Percentiles rank a stretch among this genome's conserved stretches.
Conservation (phyloP, 1,140 invertebrate species). For the Listronotus bonariensis region DNA sequence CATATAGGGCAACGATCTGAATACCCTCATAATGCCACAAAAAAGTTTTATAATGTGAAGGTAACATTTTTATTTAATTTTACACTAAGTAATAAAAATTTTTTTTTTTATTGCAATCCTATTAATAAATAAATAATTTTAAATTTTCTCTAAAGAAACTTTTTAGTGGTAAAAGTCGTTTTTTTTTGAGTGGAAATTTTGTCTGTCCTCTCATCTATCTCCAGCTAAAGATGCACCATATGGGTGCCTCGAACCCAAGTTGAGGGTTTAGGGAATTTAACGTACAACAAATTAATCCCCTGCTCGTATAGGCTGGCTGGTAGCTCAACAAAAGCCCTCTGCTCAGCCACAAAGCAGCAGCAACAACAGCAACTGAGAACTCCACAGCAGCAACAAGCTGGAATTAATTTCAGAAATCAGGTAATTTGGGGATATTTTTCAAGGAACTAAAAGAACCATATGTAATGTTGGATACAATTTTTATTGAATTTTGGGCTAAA, state of each 20-base stretch:
- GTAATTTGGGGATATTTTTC: not conserved
- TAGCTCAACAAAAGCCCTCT: constrained; percentile 23
- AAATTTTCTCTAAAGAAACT: not conserved
- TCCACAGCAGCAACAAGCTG: constrained; percentile 14
- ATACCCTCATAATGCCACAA: not conserved
- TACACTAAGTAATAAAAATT: no score
- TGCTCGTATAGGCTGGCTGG: constrained; percentile 45
- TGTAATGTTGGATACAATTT: no score
- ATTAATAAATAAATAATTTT: no score
- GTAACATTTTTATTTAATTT: not conserved
- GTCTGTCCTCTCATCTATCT: constrained; percentile 35
- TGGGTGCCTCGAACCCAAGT: constrained; percentile 45
- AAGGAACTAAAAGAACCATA: no score
- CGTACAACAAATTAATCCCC: constrained; percentile 44
- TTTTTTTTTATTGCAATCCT: no score
- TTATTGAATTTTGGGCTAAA: no score
- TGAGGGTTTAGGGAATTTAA: constrained; percentile 48
- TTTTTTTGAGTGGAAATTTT: constrained; percentile 1
- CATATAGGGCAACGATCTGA: not conserved
- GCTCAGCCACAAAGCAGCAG: constrained; percentile 34
- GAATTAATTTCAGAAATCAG: constrained; percentile 23
- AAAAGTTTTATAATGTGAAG: not conserved
- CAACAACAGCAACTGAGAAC: constrained; percentile 19
- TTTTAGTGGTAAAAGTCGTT: not conserved
- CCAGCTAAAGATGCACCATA: constrained; percentile 52